Evolutionary conservation across 2,113 vertebrate species (phyloP).

Genomic region (Syngnathoides biaculeatus): DNA sequence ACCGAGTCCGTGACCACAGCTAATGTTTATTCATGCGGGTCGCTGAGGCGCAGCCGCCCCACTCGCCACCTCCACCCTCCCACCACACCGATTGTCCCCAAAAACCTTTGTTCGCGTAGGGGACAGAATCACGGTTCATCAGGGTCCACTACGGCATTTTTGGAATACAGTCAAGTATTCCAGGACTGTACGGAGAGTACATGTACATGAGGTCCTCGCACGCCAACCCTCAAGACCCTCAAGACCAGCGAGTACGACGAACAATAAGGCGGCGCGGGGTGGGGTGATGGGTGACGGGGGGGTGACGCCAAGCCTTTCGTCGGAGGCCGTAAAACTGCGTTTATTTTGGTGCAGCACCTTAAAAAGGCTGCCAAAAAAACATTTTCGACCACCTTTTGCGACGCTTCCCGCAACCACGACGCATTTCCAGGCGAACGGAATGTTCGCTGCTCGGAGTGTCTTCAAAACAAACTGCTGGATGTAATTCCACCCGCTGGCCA

Average conservation of each 20-base stretch:
- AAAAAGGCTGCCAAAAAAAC: background rate
- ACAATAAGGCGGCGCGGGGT: slow-evolving; percentile 4
- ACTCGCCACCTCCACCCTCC: background rate
- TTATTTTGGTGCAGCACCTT: slow-evolving; percentile 11
- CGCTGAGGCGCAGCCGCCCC: slow-evolving; percentile 48
- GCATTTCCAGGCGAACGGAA: slow-evolving; percentile 3
- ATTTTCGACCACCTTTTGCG: background rate
- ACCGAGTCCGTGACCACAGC: slow-evolving; percentile 40
- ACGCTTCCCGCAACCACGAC: background rate
- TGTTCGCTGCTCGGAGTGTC: background rate
- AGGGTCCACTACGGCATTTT: slow-evolving; percentile 21
- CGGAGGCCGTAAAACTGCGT: background rate
- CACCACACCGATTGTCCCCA: slow-evolving; percentile 51
- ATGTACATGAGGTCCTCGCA: slow-evolving; percentile 31
- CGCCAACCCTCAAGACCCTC: too few species aligned
- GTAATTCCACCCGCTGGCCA: too few species aligned
- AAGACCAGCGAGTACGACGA: slow-evolving; percentile 5
- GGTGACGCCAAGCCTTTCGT: slow-evolving; percentile 16
- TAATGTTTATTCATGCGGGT: slow-evolving; percentile 63
- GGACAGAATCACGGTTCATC: slow-evolving; percentile 21
- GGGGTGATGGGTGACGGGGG: slow-evolving; percentile 3
- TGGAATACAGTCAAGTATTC: slow-evolving; percentile 21
- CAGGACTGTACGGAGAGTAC: slow-evolving; percentile 7
- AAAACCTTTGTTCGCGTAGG: slow-evolving; percentile 41
- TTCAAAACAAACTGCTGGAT: background rate